These are phyloP conservation scores for Nymphalis c-album DNA, from an alignment of 2,888 invertebrate genomes.

Conservation along the genomic window DNA sequence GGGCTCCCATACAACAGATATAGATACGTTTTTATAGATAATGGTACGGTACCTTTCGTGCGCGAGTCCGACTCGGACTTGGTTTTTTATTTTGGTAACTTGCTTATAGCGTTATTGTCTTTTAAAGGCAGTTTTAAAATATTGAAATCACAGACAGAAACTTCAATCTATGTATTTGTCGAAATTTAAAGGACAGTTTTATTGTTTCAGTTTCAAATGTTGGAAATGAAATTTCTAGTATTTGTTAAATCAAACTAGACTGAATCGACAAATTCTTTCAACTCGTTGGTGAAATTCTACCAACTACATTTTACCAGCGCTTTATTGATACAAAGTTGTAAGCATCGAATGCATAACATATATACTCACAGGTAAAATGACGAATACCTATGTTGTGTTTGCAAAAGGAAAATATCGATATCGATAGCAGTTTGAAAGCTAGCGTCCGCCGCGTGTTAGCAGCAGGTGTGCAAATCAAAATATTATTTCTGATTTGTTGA, in stretches of 20 bases:
- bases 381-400: conserved; percentile 1
- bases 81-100: too few species aligned
- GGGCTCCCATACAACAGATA: too few species aligned
- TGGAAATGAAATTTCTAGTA: neutral
- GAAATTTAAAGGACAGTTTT: neutral
- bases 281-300: neutral
- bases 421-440: conserved; percentile 19
- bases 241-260: neutral
- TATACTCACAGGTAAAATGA: neutral
- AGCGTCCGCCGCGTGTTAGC: conserved; percentile 15
- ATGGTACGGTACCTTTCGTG: too few species aligned
- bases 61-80: too few species aligned
- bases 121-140: too few species aligned
- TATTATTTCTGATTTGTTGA: conserved; percentile 36
- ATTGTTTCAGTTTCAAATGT: neutral
- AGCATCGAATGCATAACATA: neutral
- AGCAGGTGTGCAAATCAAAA: conserved; percentile 36
- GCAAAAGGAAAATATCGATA: conserved; percentile 18
- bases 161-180: neutral
- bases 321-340: neutral
- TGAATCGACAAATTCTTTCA: neutral
- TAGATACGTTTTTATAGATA: too few species aligned
- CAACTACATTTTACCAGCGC: neutral
- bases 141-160: too few species aligned
- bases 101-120: too few species aligned